Evolutionary conservation across 2,797 vertebrate species (phyloP), one percentile per base, ranked within the genome.

Genomic region (Ataeniobius toweri): DNA sequence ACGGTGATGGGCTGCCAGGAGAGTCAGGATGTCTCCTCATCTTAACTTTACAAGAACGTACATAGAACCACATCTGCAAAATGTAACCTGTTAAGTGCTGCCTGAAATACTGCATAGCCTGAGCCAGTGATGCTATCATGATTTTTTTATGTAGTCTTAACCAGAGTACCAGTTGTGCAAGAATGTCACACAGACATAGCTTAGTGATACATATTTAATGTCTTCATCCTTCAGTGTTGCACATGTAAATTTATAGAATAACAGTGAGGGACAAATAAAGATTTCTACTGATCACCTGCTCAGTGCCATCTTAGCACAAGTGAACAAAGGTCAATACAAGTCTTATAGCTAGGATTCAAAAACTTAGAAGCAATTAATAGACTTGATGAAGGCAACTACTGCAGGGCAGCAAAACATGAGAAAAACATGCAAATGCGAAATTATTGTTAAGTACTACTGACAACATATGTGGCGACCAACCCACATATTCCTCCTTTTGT

Each of bases 1-100:
- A 67, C 18, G 18, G 4, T 6, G 73, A 41, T 85, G 36, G 65
- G 74, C 77, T 85, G 80, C 74, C 0, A 50, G 76, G 71, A 53
- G 63, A 24, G 16, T 70, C 61, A 24, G 8, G 12, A 73, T 50
- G 85, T 83, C 88, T 70, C 78, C 78, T 88, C 67, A 31, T 53
- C 58, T 83, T 41, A 61, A 74, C 72, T 67, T 68, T n/a, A 14
- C 22, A 14, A 5, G 28, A 55, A 83, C 41, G 68, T 63, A 24
- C 59, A 81, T 71, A 83, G n/a, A 86, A 80, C 28, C 36, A 24
- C 14, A 31, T 69, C 41, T 26, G 67, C 59, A 71, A 81, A 81
- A 85, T 89, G 71, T 41, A 76, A 73, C 5, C 28, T 56, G 58
- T n/a, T 69, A 26, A 69, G 67, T 69, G 67, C 41, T 69, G 41